These are phyloP conservation scores for Daphoenositta chrysoptera DNA, from an alignment of 2,113 vertebrate species.

Conservation along the genomic window DNA sequence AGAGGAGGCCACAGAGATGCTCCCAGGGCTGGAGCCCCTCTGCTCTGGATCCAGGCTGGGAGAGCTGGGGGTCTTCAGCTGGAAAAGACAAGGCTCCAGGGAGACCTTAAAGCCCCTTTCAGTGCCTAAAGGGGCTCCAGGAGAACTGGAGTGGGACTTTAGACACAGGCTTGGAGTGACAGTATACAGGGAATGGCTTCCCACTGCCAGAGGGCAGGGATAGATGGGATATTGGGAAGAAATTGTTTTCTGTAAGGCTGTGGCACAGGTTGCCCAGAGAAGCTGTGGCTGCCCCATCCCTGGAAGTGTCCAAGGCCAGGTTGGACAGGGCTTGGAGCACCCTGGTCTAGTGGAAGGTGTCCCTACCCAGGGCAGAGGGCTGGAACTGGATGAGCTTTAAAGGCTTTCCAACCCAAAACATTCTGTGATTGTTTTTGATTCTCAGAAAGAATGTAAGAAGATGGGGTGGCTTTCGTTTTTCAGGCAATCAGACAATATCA, in stretches of 20 bases:
- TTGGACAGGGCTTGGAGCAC: rapidly evolving
- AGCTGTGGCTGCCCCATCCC: background rate
- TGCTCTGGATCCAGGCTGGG: background rate
- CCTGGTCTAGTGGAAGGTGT: background rate
- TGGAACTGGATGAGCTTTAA: background rate
- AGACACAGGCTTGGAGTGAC: no score
- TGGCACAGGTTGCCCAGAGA: background rate
- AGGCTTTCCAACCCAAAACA: background rate
- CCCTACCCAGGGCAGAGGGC: rapidly evolving
- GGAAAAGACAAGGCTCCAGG: background rate
- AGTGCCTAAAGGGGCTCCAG: background rate
- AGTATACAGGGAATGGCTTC: background rate
- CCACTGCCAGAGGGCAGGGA: background rate
- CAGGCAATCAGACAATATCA: background rate
- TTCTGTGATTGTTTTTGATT: background rate
- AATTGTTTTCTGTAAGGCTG: background rate
- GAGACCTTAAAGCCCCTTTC: background rate
- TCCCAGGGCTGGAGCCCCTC: background rate
- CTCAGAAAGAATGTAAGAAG: background rate
- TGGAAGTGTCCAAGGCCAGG: background rate
- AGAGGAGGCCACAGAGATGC: background rate
- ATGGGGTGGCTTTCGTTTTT: background rate
- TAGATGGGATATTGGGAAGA: background rate
- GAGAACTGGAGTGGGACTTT: background rate
- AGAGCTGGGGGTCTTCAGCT: background rate